Evolutionary conservation across 2,113 vertebrate species (phyloP).

Genomic region (Hucho hucho): DNA sequence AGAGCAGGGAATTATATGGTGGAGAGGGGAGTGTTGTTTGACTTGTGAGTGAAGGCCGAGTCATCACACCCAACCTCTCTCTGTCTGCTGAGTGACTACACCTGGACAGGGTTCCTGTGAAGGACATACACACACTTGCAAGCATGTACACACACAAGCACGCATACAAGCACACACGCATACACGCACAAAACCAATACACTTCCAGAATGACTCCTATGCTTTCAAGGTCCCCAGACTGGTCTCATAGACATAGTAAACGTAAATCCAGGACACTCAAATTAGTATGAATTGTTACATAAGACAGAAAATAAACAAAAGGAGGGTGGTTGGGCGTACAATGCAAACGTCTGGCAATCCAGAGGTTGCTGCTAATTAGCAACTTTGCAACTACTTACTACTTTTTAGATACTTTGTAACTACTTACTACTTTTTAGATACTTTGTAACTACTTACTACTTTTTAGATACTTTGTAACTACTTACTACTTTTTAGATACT

Average conservation of each 20-base stretch:
- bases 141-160: not conserved
- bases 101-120: not conserved
- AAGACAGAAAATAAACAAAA: not conserved
- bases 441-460: no score
- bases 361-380: no score
- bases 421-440: no score
- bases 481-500: no score
- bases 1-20: constrained; percentile 28
- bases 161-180: not conserved
- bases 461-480: no score
- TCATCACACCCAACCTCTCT: not conserved
- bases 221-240: not conserved
- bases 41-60: constrained; percentile 36
- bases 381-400: no score
- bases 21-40: constrained; percentile 40
- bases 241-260: no score
- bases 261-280: no score
- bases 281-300: no score
- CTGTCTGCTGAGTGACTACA: constrained; percentile 2
- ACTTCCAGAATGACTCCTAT: not conserved
- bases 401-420: no score
- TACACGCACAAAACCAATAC: not conserved
- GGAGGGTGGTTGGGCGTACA: not conserved
- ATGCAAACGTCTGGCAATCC: no score
- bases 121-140: not conserved